Evolutionary conservation across 2,888 invertebrate species (phyloP).

Genomic region (Drosophila atripex): DNA sequence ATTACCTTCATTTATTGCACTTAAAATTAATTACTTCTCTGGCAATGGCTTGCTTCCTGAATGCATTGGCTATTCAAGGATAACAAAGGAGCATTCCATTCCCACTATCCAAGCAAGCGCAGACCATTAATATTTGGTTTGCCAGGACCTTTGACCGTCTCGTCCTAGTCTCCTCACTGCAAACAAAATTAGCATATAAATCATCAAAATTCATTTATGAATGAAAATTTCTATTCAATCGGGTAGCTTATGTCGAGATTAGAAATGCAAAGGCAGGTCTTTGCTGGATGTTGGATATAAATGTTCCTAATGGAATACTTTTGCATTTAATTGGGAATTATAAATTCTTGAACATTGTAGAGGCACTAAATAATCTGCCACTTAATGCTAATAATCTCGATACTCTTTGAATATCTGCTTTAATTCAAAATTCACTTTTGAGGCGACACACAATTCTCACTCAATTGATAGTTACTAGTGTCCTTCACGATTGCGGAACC

Average conservation of each 20-base stretch:
- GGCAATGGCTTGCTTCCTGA: conserved; percentile 12
- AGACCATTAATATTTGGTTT: conserved; percentile 28
- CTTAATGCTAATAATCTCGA: background rate
- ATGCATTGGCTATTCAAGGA: conserved; percentile 3
- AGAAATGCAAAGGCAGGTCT: background rate
- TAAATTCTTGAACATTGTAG: no score
- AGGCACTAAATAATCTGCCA: background rate
- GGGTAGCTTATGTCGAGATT: background rate
- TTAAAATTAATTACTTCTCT: conserved; percentile 17
- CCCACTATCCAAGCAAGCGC: background rate
- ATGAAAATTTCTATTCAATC: background rate
- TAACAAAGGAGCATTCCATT: conserved; percentile 2
- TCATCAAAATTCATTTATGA: background rate
- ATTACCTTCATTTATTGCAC: background rate
- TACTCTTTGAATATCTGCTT: background rate
- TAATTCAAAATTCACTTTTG: no score
- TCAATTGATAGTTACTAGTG: no score
- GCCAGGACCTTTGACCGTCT: conserved; percentile 18
- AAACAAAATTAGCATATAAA: conserved; percentile 5
- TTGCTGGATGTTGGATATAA: no score
- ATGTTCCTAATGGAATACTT: no score
- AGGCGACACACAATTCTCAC: no score
- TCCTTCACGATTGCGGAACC: background rate
- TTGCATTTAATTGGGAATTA: no score
- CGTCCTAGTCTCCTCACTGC: background rate